Conservation (phyloP, 2,888 invertebrate genomes). For the Aphodius sticticus region DNA sequence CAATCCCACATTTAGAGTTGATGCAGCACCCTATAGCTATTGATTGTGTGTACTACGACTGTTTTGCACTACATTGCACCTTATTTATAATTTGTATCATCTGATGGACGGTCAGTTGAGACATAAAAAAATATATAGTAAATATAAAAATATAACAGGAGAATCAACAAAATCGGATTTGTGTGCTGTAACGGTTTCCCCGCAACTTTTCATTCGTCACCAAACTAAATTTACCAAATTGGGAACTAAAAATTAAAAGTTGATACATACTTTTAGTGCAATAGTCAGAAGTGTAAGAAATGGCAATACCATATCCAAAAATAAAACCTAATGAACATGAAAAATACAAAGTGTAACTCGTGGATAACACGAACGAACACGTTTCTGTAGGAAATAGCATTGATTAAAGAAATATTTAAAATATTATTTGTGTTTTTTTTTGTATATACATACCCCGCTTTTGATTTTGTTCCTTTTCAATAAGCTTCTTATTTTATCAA, state of each 20-base stretch:
- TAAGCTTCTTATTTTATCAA: too few relatives aligned
- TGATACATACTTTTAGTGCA: slow-evolving; percentile 54
- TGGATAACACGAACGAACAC: slow-evolving; percentile 56
- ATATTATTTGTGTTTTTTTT: slow-evolving; percentile 42
- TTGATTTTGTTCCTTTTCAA: too few relatives aligned
- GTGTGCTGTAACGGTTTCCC: not conserved
- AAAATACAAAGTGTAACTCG: slow-evolving; percentile 53
- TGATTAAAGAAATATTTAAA: slow-evolving; percentile 61
- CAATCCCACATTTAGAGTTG: slow-evolving; percentile 47
- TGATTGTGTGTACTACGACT: slow-evolving; percentile 52
- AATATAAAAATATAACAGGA: slow-evolving; percentile 7
- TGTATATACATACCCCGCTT: not conserved
- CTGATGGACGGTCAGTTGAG: slow-evolving; percentile 40
- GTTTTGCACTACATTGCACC: slow-evolving; percentile 56
- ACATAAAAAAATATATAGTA: slow-evolving; percentile 18
- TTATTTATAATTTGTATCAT: slow-evolving; percentile 47
- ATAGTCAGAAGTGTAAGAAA: slow-evolving; percentile 59
- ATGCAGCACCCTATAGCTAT: slow-evolving; percentile 47
- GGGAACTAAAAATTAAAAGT: slow-evolving; percentile 5
- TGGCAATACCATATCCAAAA: slow-evolving; percentile 60
- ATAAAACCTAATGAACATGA: slow-evolving; percentile 42
- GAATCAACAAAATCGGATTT: slow-evolving; percentile 8
- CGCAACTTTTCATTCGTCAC: not conserved
- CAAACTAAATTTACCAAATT: not conserved
- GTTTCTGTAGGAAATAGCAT: slow-evolving; percentile 60